These are phyloP conservation scores for Drosophila novamexicana DNA, from an alignment of 1,140 invertebrate genomes.

Conservation along the genomic window DNA sequence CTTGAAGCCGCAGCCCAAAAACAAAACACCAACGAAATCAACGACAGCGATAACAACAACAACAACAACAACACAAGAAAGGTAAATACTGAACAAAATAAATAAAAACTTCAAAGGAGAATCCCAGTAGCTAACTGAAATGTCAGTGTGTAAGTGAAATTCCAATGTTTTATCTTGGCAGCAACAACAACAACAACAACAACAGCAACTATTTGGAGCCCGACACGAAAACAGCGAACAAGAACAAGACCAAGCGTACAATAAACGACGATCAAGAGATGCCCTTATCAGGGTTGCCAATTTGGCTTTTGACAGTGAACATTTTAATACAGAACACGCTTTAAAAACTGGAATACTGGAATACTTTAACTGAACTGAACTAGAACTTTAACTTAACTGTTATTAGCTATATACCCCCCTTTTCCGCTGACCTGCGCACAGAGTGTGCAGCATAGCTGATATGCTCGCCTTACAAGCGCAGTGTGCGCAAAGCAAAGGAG, in stretches of 20 bases:
- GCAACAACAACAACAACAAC: constrained; percentile 30
- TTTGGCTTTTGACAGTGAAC: background rate
- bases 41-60: constrained; percentile 12
- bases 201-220: constrained; percentile 38
- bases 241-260: constrained; percentile 8
- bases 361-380: background rate
- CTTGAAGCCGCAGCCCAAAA: constrained; percentile 16
- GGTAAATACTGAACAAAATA: constrained; percentile 72
- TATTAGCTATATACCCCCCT: background rate
- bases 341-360: no score
- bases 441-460: constrained; percentile 11
- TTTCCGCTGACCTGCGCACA: constrained; percentile 13
- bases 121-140: constrained; percentile 76
- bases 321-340: no score
- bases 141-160: constrained; percentile 67
- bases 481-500: constrained; percentile 42
- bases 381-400: background rate
- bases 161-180: constrained; percentile 73
- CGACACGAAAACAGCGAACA: constrained; percentile 43
- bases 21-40: constrained; percentile 40
- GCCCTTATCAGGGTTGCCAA: constrained; percentile 12
- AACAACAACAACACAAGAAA: constrained; percentile 53
- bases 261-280: constrained; percentile 9
- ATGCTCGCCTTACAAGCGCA: constrained; percentile 28
- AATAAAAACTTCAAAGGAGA: constrained; percentile 78